Evolutionary conservation across 2,113 vertebrate genomes (phyloP), one percentile per base, ranked within the genome.

Genomic region (Callipepla californica): DNA sequence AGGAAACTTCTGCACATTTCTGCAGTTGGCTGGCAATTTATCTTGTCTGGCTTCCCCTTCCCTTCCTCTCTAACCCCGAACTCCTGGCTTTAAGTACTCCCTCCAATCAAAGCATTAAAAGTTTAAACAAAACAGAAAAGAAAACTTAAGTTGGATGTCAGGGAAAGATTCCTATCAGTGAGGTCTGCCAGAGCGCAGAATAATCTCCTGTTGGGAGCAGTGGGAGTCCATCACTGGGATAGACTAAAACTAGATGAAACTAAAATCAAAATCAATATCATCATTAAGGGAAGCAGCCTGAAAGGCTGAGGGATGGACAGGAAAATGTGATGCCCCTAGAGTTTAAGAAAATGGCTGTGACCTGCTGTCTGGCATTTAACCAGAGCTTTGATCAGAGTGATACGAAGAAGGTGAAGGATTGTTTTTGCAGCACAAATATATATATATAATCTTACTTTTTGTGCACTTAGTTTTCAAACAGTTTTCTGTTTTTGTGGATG

Each of bases 181-280:
- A 94, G 80, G 78, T 85, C 89, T 96, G 80, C 65, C 57, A 34
- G 65, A 63, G 85, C 3, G 47, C 4, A 77, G 78, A 92, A 85
- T 83, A 70, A 92, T 91, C 79, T 94, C 94, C 94, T 85, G 68
- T 89, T 63, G 93, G 95, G 87, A 96, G 61, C 89, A 87, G 94
- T 94, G 81, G 87, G 96, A 93, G 94, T 94, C 94, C 93, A 77
- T 93, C 89, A 44, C 85, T 89, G 79, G 94, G 83, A 59, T 23
- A 59, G 89, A 92, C 85, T 90, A 88, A 94, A 96, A 92, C 92
- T 30, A 88, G 89, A 91, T 92, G 81, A 91, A 96, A 91, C 93
- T 90, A 96, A 96, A 92, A 94, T 89, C 91, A 96, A 96, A 95
- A 96, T 96, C 95, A 94, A 91, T 96, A 95, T 96, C 81, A 93